phyloP scores from a whole-genome alignment of 2,113 vertebrate genomes.

The Cichladusa arquata region DNA sequence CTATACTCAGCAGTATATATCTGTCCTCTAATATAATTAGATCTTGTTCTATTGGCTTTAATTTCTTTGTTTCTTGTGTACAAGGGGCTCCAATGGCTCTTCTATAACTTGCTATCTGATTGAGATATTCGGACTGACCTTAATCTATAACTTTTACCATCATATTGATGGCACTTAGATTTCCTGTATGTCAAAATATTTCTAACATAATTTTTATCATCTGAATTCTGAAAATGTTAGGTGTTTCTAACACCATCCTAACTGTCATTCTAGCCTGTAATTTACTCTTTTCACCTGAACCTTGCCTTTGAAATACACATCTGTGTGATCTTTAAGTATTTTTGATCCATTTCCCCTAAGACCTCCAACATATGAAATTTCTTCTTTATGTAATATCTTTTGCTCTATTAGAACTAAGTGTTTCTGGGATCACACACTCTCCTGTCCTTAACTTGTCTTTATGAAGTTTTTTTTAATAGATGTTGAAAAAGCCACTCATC shows the following conservation, averaged over 20 bases:
- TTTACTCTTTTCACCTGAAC: not conserved
- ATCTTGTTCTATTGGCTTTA: not conserved
- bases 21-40: not conserved
- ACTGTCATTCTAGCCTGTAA: not conserved
- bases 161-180: not conserved
- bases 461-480: not conserved
- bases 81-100: not conserved
- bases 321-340: not conserved
- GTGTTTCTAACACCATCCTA: not conserved
- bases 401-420: not conserved
- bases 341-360: not conserved
- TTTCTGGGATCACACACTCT: not conserved
- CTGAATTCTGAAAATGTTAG: not conserved
- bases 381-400: not conserved
- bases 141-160: not conserved
- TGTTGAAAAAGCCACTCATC: not conserved
- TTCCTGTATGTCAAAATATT: not conserved
- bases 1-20: not conserved
- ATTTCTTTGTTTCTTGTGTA: not conserved
- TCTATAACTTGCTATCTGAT: not conserved
- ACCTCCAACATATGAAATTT: not conserved
- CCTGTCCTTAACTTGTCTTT: not conserved
- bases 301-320: not conserved
- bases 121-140: not conserved
- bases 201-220: not conserved